Evolutionary conservation across 2,113 vertebrate genomes (phyloP).

Genomic region (Bujurquina vittata): DNA sequence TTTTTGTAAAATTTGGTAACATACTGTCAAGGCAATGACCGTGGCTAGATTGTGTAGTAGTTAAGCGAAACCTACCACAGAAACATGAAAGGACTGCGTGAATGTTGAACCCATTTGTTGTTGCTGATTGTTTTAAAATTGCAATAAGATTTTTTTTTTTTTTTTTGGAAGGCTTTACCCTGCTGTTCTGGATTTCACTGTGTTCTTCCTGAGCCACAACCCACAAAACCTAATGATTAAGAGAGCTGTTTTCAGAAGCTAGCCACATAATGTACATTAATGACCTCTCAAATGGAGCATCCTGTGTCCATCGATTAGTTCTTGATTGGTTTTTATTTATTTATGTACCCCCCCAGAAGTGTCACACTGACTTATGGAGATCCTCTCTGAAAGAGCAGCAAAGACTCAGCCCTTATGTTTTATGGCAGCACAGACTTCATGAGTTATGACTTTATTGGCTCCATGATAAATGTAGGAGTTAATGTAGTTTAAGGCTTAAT

Average conservation of each 20-base stretch:
- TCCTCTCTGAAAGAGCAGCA: conserved; percentile 14
- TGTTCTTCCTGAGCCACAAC: not conserved
- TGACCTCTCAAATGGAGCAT: conserved; percentile 35
- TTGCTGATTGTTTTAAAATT: not conserved
- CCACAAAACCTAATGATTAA: conserved; percentile 24
- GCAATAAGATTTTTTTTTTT: not conserved
- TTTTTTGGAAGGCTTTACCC: not conserved
- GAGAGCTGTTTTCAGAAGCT: conserved; percentile 4
- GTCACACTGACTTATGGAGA: conserved; percentile 23
- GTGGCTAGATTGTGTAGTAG: too few species aligned
- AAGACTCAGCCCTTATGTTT: not conserved
- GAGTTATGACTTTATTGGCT: not conserved
- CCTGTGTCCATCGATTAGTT: conserved; percentile 51
- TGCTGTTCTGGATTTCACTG: not conserved
- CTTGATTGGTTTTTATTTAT: not conserved
- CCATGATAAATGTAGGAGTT: not conserved
- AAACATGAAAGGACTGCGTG: not conserved
- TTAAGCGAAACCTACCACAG: not conserved
- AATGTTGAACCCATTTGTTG: not conserved
- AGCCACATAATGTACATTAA: conserved; percentile 30
- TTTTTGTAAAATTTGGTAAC: not conserved
- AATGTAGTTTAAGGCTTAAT: not conserved
- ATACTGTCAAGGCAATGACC: too few species aligned
- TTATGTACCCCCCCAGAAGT: conserved; percentile 43
- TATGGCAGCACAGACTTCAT: not conserved